Percentiles rank a stretch among this genome's conserved stretches.
phyloP scores from a whole-genome alignment of 2,797 vertebrate genomes.

The Chelonia mydas region DNA sequence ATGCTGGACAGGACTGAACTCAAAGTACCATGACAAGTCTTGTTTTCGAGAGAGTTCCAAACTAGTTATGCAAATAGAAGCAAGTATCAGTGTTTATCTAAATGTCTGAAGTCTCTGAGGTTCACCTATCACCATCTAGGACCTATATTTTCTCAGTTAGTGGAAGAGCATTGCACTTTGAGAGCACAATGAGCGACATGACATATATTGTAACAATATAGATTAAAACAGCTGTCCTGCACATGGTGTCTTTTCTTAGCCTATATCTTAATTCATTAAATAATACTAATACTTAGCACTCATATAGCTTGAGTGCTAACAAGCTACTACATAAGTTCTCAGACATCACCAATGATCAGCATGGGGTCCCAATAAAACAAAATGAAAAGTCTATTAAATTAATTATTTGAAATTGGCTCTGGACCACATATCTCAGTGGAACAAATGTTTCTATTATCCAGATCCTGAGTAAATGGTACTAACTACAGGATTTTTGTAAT shows the following conservation, averaged over 20 bases:
- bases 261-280: not conserved
- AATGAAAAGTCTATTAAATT: not conserved
- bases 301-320: not conserved
- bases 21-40: not conserved
- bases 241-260: not conserved
- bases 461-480: not conserved
- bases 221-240: not conserved
- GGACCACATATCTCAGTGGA: not conserved
- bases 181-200: not conserved
- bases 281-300: not conserved
- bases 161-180: not conserved
- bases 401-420: conserved; percentile 21
- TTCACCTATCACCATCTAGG: not conserved
- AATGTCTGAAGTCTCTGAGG: not conserved
- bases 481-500: not conserved
- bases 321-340: conserved; percentile 10
- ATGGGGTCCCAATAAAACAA: not conserved
- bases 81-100: not conserved
- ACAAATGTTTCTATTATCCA: not conserved
- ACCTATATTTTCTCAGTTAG: not conserved
- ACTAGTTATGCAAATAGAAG: not conserved
- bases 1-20: not conserved
- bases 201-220: not conserved
- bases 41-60: not conserved
- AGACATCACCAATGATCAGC: not conserved